Evolutionary conservation across 2,888 invertebrate species (phyloP).

Genomic region (Junonia oenone): DNA sequence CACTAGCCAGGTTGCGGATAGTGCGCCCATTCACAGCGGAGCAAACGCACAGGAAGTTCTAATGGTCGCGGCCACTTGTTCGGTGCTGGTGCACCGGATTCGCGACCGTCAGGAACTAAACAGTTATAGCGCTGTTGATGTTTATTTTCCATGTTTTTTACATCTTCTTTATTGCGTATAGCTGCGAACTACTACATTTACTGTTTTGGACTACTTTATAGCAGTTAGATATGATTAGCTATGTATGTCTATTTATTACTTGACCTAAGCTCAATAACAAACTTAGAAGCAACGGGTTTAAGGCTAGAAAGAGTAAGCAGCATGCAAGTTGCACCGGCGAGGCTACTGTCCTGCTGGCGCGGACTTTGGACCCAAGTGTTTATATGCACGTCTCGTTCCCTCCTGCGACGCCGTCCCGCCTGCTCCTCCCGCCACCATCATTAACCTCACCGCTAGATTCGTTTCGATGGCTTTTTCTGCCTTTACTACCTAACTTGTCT

Average conservation of each 20-base stretch:
- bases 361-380: constrained; percentile 71
- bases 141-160: constrained; percentile 5
- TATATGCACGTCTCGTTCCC: constrained; percentile 58
- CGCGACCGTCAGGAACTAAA: constrained; percentile 60
- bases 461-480: constrained; percentile 54
- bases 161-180: background rate
- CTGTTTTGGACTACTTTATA: background rate
- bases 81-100: constrained; percentile 59
- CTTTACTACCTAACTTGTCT: constrained; percentile 33
- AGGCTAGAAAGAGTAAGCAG: constrained; percentile 21
- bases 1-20: constrained; percentile 43
- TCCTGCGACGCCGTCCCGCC: constrained; percentile 37
- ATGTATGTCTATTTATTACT: background rate
- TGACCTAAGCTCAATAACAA: background rate
- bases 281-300: constrained; percentile 19
- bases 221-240: background rate
- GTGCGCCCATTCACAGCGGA: constrained; percentile 49
- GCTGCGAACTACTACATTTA: background rate
- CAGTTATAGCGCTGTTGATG: constrained; percentile 49
- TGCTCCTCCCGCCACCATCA: constrained; percentile 46
- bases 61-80: constrained; percentile 52
- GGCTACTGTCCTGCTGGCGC: constrained; percentile 57
- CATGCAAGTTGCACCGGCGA: constrained; percentile 40
- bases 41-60: constrained; percentile 63
- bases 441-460: constrained; percentile 53